Percentiles rank a stretch among this genome's conserved stretches.
Conservation (phyloP, 2,113 vertebrate genomes). For the Platysteira castanea region DNA sequence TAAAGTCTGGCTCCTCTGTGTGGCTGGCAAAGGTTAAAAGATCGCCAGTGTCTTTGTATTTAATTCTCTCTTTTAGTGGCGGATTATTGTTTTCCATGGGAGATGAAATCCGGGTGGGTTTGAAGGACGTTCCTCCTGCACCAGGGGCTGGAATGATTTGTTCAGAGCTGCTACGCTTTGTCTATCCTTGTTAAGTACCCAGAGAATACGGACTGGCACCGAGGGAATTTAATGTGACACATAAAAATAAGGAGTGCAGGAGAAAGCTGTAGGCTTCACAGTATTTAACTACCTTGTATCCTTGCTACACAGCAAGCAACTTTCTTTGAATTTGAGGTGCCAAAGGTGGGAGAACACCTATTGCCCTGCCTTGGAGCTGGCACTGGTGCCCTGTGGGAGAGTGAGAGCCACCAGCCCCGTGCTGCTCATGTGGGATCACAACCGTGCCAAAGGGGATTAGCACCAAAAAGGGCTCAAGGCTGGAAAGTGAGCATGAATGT, state of each 20-base stretch:
- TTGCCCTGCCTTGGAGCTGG: neutral
- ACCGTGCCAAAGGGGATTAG: neutral
- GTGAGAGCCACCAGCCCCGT: neutral
- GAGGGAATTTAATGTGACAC: constrained; percentile 36
- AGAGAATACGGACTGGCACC: neutral
- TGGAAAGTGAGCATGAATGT: neutral
- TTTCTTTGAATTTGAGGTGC: neutral
- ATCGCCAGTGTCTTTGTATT: neutral
- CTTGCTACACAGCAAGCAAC: neutral
- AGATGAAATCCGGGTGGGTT: neutral
- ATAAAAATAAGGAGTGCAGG: neutral
- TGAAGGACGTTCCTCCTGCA: neutral
- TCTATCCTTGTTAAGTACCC: constrained; percentile 36
- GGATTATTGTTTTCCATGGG: neutral
- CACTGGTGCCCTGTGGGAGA: neutral
- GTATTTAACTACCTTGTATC: neutral
- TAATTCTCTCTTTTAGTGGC: neutral
- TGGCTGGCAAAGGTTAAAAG: neutral
- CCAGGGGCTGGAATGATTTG: neutral
- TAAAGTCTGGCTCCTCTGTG: neutral
- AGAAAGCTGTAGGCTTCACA: neutral
- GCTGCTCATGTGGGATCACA: neutral
- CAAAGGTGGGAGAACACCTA: neutral
- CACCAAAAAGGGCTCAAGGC: neutral
- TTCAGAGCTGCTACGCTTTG: neutral